Base-by-base conservation (phyloP, 2,113 vertebrate species). In the Microtus ochrogaster region DNA sequence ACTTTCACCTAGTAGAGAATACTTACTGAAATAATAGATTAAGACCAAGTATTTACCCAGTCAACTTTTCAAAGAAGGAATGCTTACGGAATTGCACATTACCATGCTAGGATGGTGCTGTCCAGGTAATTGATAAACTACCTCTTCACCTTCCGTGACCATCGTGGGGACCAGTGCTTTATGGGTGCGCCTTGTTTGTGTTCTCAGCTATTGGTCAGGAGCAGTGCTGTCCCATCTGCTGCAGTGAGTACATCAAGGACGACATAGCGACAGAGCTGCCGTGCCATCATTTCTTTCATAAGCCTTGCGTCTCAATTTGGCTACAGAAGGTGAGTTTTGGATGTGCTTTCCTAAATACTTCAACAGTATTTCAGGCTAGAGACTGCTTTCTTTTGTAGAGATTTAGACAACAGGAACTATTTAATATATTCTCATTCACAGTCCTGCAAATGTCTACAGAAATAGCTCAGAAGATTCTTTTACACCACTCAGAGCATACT, bases 231-330 rank as follows among this genome's bases (percentile, higher is more conserved):
- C 98, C 98, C 5, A 99, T 99, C 98, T 99, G 99, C 94, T 99
- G 98, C 95, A 98, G 98, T 39, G 99, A 99, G 61, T 99, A 98
- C 52, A 97, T 98, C 41, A 98, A 98, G 97, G 98, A 98, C 33
- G 99, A 99, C 94, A 97, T 99, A 6, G 93, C 99, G 22, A 99
- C 99, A 41, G 98, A 99, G 96, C 97, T 99, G 76, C 99, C 99
- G 0, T 99, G 99, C 89, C 98, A 86, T 91, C 99, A 99, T 94
- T 98, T 99, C 79, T 99, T 99, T 97, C 99, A 99, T 96, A 99
- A 98, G 83, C 70, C 95, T 19, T 99, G 99, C 87, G 98, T 99
- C 94, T 98, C 98, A 24, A 98, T 98, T 72, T 99, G 99, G 99
- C 98, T 99, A 72, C 98, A 99, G 84, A 98, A 98, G 95, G 99